Base-by-base conservation (phyloP, 1,140 invertebrate genomes). In the Limonius californicus region DNA sequence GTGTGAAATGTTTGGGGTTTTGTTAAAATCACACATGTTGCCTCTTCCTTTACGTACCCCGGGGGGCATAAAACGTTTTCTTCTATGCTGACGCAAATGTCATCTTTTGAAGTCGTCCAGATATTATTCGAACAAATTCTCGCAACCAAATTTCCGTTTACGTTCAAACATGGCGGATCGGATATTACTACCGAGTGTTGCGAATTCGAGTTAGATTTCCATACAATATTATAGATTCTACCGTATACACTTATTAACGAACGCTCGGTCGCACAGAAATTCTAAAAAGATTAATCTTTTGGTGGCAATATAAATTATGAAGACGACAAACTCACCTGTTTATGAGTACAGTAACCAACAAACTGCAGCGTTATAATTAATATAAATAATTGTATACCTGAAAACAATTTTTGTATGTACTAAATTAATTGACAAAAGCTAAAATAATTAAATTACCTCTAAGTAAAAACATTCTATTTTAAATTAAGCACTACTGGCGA, bases 131-230 rank as follows among this genome's bases (percentile, higher is more conserved):
- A 16, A 53, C 68, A 69, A 57, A 63, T 54, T 59, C 65, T 64
- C 6, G 20, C 58, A 15, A 69, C 35, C 23, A 62, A 14, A 35
- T 60, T 63, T 1, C 54, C 30, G 16, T 57, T 14, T 45, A 59
- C 18, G 21, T 65, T 54, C 8, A 65, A 19, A 45, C 68, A 69
- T 12, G 62, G 56, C n/a, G 68, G 65, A 27, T 39, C 30, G 1
- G 68, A 65, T 9, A 67, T 15, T 11, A 64, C 47, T 8, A 68
- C 20, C 7, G 45, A 39, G 19, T 50, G 12, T 4, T n/a, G 42
- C 14, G n/a, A 45, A n/a, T n/a, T 12, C 23, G 23, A 27, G 3
- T 27, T 27, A 27, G 42, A 4, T 15, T 45, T 45, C 42, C 42
- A 45, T 15, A 45, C 42, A 4, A 45, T n/a, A 15, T 45, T 12